A percentile compares a stretch with the other conserved stretches of the same genome.
Conservation (phyloP, 2,888 invertebrate genomes). For the Cosmorhoe ocellata region DNA sequence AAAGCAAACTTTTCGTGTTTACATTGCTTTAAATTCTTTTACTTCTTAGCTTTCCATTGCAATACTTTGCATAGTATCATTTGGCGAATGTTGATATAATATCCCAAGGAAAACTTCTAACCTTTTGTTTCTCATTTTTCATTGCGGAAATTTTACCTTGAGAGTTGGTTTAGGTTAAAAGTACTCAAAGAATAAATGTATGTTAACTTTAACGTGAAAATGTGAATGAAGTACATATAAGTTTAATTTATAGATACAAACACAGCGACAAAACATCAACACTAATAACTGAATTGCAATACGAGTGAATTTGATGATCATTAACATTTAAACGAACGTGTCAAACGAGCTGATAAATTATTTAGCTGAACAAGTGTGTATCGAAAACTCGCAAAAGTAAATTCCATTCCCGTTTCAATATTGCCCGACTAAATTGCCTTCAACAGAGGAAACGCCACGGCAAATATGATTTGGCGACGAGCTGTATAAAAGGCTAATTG, state of each 20-base stretch:
- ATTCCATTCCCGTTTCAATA: constrained; percentile 63
- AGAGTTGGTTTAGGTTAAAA: no score
- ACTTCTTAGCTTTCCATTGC: constrained; percentile 67
- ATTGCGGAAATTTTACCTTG: not conserved
- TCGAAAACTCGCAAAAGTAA: constrained; percentile 53
- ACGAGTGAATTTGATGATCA: constrained; percentile 6
- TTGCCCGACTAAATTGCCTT: constrained; percentile 60
- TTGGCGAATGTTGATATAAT: constrained; percentile 55
- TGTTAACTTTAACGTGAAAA: no score
- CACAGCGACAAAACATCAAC: not conserved
- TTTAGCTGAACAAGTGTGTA: constrained; percentile 27
- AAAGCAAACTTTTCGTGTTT: constrained; percentile 79
- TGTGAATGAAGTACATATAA: no score
- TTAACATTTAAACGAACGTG: constrained; percentile 23
- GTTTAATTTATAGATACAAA: not conserved
- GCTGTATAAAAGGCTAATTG: constrained; percentile 72
- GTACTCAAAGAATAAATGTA: no score
- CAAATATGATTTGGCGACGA: constrained; percentile 69
- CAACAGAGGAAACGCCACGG: constrained; percentile 58
- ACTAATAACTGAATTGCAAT: not conserved
- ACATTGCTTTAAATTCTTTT: constrained; percentile 77
- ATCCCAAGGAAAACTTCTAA: constrained; percentile 37
- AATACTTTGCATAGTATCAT: constrained; percentile 67
- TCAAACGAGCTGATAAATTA: constrained; percentile 29
- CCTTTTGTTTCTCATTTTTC: constrained; percentile 3